Evolutionary conservation across 1,140 invertebrate genomes (phyloP).

Genomic region (Trachelipus rathkii): DNA sequence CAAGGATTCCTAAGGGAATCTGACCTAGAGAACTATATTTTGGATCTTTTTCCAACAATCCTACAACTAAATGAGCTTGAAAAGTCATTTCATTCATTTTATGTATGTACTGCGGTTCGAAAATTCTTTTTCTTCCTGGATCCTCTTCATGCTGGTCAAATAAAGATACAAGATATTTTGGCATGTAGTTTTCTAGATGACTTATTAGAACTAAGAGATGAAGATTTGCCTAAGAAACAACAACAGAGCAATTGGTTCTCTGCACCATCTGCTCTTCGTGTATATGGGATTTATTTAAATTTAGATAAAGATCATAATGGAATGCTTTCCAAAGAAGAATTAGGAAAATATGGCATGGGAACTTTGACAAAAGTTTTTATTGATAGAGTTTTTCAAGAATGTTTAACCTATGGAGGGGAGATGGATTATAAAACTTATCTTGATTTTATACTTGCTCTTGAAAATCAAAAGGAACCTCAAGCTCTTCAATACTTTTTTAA

Average conservation of each 20-base stretch:
- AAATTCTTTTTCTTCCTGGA: constrained; percentile 96
- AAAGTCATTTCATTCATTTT: constrained; percentile 91
- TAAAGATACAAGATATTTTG: constrained; percentile 85
- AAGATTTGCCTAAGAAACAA: constrained; percentile 72
- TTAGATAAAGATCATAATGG: constrained; percentile 93
- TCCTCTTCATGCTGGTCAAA: constrained; percentile 75
- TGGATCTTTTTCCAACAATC: constrained; percentile 84
- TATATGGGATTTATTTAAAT: constrained; percentile 90
- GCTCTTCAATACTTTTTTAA: constrained; percentile 86
- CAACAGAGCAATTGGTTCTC: constrained; percentile 94
- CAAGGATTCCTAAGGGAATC: constrained; percentile 83
- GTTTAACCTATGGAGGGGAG: constrained; percentile 89
- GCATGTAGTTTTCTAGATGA: constrained; percentile 89
- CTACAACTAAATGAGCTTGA: constrained; percentile 83
- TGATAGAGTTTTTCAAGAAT: constrained; percentile 90
- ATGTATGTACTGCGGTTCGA: constrained; percentile 88
- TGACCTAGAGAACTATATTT: constrained; percentile 91
- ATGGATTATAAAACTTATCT: constrained; percentile 98
- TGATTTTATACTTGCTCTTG: constrained; percentile 88
- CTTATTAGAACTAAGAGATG: constrained; percentile 79
- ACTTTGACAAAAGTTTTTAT: constrained; percentile 88
- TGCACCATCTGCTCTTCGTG: constrained; percentile 76
- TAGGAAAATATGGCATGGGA: constrained; percentile 83
- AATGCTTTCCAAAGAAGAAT: constrained; percentile 83
- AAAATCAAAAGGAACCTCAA: constrained; percentile 86